Percentiles rank a stretch among this genome's conserved stretches.
phyloP scores from a whole-genome alignment of 2,888 invertebrate species.

The Cheilosia scutellata region DNA sequence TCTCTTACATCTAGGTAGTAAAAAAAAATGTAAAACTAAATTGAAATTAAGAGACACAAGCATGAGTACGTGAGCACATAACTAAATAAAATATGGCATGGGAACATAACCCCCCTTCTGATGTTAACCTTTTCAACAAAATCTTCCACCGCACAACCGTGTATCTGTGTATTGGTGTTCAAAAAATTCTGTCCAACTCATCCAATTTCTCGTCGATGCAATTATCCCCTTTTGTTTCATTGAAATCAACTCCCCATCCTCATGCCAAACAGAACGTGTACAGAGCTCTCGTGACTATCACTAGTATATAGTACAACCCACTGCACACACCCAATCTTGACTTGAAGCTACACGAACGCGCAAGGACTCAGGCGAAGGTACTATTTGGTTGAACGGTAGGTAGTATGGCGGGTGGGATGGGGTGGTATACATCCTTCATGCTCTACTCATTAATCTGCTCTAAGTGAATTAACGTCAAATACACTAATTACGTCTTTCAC shows the following conservation, averaged over 20 bases:
- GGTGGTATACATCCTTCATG: constrained; percentile 73
- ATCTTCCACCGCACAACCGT: background rate
- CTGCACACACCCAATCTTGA: constrained; percentile 36
- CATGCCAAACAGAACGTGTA: background rate
- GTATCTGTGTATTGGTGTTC: background rate
- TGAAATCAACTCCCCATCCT: constrained; percentile 38
- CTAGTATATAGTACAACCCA: background rate
- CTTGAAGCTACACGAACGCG: constrained; percentile 40
- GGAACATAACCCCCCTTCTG: background rate
- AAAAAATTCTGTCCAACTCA: constrained; percentile 47
- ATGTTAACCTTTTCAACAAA: background rate
- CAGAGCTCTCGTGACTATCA: background rate
- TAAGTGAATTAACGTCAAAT: constrained; percentile 78
- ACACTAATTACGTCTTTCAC: constrained; percentile 78
- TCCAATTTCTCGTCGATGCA: constrained; percentile 66
- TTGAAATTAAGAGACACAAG: no score
- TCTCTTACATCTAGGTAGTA: no score
- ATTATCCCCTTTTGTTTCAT: constrained; percentile 68
- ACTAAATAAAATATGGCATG: background rate
- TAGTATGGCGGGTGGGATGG: background rate
- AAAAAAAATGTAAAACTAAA: no score
- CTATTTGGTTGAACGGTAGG: constrained; percentile 27
- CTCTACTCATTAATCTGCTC: constrained; percentile 78
- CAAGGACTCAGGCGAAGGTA: constrained; percentile 49
- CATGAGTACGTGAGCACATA: no score